Evolutionary conservation across 2,797 vertebrate species (phyloP), one percentile per base, ranked within the genome.

Genomic region (Silurus aristotelis): DNA sequence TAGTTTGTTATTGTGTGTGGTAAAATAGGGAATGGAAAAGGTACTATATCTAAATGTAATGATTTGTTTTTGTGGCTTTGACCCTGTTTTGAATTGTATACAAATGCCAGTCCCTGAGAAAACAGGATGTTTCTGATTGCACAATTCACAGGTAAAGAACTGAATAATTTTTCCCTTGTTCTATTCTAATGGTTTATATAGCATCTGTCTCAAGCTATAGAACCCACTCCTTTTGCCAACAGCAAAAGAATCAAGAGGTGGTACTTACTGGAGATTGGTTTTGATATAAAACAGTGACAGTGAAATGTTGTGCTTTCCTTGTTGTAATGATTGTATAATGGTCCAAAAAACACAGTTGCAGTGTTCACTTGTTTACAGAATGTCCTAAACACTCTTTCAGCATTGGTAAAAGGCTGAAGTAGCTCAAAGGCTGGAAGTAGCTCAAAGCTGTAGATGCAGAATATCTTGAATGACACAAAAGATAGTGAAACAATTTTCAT

Each of bases 221-320:
- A 82, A 83, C 73, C 80, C 80, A 58, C 43, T 38, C 3, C 48
- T 77, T 14, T 48, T 84, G 63, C 52, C 25, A 31, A 81, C 52
- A 66, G 55, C 22, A 75, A 80, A 77, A 31, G 10, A 72, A n/a
- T 78, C 68, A 85, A 78, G 79, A 87, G 76, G 70, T 73, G 22
- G 38, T 81, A 70, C 58, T 78, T 77, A 81, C 64, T 75, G 27
- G 27, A 77, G 68, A 85, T 86, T 87, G 84, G 75, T 82, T 84
- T 87, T 85, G 76, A 89, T 86, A 71, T 38, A 85, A 87, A 83
- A 79, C 72, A 88, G 84, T 86, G 76, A 80, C 67, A 81, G 67
- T 79, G 38, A 80, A 87, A 60, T 27, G 2, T 83, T 85, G 87
- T 58, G 60, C 56, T 83, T 63, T 55, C 13, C 76, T 80, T 75